Conservation (phyloP, 1,140 invertebrate species). For the Caenorhabditis inopinata region DNA sequence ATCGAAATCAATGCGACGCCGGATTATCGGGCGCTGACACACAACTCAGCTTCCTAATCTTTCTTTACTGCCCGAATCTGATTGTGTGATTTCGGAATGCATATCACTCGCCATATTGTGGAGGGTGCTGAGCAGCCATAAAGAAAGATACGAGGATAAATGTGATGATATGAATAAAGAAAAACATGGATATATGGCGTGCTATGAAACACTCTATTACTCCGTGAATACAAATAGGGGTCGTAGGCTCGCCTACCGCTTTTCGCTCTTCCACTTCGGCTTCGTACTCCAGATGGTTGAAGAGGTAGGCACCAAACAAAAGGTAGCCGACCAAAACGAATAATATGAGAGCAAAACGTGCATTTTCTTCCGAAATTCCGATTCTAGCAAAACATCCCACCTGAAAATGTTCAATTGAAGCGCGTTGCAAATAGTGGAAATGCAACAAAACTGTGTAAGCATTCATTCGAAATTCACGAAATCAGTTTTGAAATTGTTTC, state of each 20-base stretch:
- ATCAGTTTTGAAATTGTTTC: too few relatives aligned
- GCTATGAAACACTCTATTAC: background rate
- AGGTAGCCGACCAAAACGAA: slow-evolving; percentile 36
- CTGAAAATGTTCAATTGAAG: slow-evolving; percentile 1
- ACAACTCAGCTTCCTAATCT: slow-evolving; percentile 19
- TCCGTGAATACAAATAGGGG: background rate
- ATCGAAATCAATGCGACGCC: background rate
- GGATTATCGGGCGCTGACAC: slow-evolving; percentile 21
- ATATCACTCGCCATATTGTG: slow-evolving; percentile 22
- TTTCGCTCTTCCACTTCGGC: slow-evolving; percentile 36
- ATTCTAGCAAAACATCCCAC: slow-evolving; percentile 46
- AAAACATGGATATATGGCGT: background rate
- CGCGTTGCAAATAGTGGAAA: background rate
- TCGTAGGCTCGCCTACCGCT: background rate
- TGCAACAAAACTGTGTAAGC: too few relatives aligned
- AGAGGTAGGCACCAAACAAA: slow-evolving; percentile 29
- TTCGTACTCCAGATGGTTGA: slow-evolving; percentile 30
- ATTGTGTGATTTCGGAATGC: background rate
- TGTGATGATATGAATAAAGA: background rate
- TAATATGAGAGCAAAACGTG: slow-evolving; percentile 34
- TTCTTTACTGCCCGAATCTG: background rate
- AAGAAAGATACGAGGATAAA: background rate
- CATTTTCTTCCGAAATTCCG: slow-evolving; percentile 44
- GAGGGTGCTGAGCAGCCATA: too few relatives aligned
- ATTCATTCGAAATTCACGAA: too few relatives aligned